A percentile compares a stretch with the other conserved stretches of the same genome.
These are phyloP conservation scores for Alauda arvensis DNA, from an alignment of 2,797 vertebrate species.

Conservation along the genomic window DNA sequence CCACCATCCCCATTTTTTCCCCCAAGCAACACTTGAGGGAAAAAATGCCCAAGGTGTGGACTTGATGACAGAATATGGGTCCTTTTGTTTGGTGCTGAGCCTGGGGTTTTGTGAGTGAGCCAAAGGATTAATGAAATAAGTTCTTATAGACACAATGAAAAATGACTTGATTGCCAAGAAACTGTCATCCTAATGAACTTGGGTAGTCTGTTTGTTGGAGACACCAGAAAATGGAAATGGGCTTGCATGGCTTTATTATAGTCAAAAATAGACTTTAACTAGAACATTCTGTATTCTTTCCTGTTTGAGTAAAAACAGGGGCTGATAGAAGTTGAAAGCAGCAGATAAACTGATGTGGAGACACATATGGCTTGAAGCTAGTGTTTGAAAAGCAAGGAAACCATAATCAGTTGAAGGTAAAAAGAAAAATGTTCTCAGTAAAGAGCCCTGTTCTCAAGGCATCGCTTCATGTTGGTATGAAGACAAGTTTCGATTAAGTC, in stretches of 20 bases:
- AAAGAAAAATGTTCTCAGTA: conserved; percentile 36
- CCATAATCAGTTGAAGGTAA: conserved; percentile 40
- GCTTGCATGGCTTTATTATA: conserved; percentile 42
- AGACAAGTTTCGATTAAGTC: conserved; percentile 56
- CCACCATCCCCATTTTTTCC: not conserved
- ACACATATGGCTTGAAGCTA: conserved; percentile 43
- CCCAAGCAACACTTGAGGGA: not conserved
- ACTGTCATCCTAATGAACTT: conserved; percentile 21
- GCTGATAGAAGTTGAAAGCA: conserved; percentile 60
- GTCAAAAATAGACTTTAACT: conserved; percentile 57
- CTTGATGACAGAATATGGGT: not conserved
- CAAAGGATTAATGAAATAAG: conserved; percentile 14
- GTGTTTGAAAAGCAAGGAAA: conserved; percentile 19
- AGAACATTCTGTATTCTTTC: conserved; percentile 53
- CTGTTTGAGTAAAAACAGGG: conserved; percentile 59
- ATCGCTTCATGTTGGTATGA: not conserved
- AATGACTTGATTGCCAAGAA: conserved; percentile 28
- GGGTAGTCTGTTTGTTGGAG: conserved; percentile 21
- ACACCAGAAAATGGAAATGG: conserved; percentile 47
- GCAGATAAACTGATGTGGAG: conserved; percentile 57
- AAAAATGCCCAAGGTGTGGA: not conserved
- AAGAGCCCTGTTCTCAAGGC: conserved; percentile 38
- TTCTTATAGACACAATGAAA: conserved; percentile 20
- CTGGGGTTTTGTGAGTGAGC: not conserved
- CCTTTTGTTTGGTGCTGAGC: conserved; percentile 5